phyloP scores from a whole-genome alignment of 2,888 invertebrate genomes.

The Dasypogon diadema region DNA sequence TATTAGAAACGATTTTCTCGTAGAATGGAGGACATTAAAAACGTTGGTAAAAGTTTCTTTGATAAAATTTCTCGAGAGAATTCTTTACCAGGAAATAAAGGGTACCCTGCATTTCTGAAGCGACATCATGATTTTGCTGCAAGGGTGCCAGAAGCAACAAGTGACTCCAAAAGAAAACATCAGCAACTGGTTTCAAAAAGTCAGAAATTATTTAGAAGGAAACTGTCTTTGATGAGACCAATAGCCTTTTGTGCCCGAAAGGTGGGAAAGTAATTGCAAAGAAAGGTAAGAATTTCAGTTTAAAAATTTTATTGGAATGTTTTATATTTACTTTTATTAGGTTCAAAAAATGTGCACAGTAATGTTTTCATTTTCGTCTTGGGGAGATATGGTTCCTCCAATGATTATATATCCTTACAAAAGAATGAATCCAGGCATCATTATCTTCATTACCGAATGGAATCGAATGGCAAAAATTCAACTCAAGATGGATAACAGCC shows the following conservation, averaged over 20 bases:
- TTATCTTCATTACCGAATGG: neutral
- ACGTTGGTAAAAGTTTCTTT: too few relatives aligned
- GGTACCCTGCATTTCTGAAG: neutral
- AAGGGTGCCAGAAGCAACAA: too few relatives aligned
- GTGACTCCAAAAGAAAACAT: too few relatives aligned
- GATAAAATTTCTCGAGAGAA: too few relatives aligned
- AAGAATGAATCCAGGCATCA: neutral
- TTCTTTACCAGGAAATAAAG: too few relatives aligned
- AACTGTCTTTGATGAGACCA: neutral
- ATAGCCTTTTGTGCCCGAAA: neutral
- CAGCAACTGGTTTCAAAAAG: neutral
- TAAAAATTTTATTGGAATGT: too few relatives aligned
- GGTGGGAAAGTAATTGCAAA: neutral
- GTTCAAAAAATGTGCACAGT: too few relatives aligned
- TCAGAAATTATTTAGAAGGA: neutral
- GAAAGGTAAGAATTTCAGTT: too few relatives aligned
- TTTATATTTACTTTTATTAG: too few relatives aligned
- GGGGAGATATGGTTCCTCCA: conserved; percentile 15
- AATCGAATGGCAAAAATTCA: neutral
- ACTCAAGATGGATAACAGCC: conserved; percentile 8
- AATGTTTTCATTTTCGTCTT: neutral
- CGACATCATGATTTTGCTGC: too few relatives aligned
- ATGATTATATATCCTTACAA: conserved; percentile 21
- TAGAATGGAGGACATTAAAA: too few relatives aligned
- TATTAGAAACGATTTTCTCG: too few relatives aligned